Base-by-base conservation (phyloP, 1,140 invertebrate genomes). In the Chironomus tepperi region DNA sequence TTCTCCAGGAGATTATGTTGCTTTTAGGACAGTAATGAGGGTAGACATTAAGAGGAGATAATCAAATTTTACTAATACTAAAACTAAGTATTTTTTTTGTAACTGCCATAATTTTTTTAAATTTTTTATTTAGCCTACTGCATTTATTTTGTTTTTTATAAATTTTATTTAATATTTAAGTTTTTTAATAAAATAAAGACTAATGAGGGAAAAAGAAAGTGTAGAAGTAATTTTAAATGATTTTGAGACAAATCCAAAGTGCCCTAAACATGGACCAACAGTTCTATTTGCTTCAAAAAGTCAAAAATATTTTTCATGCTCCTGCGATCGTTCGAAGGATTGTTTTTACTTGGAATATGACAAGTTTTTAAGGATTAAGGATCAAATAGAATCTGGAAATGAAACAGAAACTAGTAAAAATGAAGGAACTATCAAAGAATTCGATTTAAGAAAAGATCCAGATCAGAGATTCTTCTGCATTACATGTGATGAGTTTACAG, bases 301-400 rank as follows among this genome's bases (percentile, higher is more conserved):
- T 42, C 82, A 84, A 21, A 85, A 85, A 75, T 94, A 89, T 81
- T 95, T 87, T 82, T 88, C 89, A 0, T 96, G 94, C 81, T 89
- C 94, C 1, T 91, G 91, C 2, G 93, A 89, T 78, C 86, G 93
- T 75, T 89, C 93, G 78, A 81, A 86, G 76, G 93, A 92, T 79
- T 90, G 93, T 80, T 88, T 87, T 76, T 81, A 89, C 15, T 84
- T 86, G 70, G 83, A 87, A 78, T 85, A 85, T 64, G 83, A 88
- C 74, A 81, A 83, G 79, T 57, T 83, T 43, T 82, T 81, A 64
- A 85, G 86, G 79, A 75, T 76, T 83, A 83, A 77, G 81, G 84
- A 73, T 82, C 85, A 76, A 79, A 82, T 72, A 87, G 86, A 82
- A 82, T 85, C 75, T 78, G 78, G 43, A 79, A 87, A 74, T 84